Evolutionary conservation across 2,888 invertebrate genomes (phyloP), one percentile per base, ranked within the genome.

Genomic region (Heliconius sara): DNA sequence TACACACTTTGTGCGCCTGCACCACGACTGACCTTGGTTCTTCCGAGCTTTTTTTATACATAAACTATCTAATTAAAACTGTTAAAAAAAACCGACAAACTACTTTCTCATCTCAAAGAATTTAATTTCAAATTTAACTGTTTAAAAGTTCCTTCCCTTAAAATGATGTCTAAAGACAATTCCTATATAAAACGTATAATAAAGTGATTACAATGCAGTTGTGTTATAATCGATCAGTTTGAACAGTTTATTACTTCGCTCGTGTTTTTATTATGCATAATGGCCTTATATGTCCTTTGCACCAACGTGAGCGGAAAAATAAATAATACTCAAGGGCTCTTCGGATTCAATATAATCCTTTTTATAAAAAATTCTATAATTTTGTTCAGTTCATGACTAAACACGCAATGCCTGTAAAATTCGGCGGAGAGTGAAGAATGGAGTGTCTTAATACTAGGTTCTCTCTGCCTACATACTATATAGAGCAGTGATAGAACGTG

Each of bases 271-370:
- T 57, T 60, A 60, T n/a, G 57, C 60, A 73, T 60, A 57, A 60
- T 73, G 60, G 43, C 19, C 78, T 71, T 78, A 72, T 73, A 66
- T 66, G 72, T 78, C 77, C 77, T 77, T 77, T 71, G 47, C n/a
- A 71, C 68, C 30, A 25, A 77, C 78, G 78, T 78, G 71, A 72
- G 30, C 13, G 65, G 77, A 78, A 78, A 77, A 71, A 34, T 52
- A 66, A 78, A 78, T 22, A 34, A 16, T 52, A 12, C 30, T 52
- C 71, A 78, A 72, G 72, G 72, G 52, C 73, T 73, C 10, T 25
- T 43, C 39, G 12, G 13, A 70, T 25, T 25, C 12, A 16, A 0
- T 47, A 39, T 70, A 47, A 68, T 68, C 22, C n/a, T 68, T 39
- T 68, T 68, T 10, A n/a, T n/a, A 30, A 27, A 9, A 39, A 39